Evolutionary conservation across 2,113 vertebrate species (phyloP), one percentile per base, ranked within the genome.

Genomic region (Otis tarda): DNA sequence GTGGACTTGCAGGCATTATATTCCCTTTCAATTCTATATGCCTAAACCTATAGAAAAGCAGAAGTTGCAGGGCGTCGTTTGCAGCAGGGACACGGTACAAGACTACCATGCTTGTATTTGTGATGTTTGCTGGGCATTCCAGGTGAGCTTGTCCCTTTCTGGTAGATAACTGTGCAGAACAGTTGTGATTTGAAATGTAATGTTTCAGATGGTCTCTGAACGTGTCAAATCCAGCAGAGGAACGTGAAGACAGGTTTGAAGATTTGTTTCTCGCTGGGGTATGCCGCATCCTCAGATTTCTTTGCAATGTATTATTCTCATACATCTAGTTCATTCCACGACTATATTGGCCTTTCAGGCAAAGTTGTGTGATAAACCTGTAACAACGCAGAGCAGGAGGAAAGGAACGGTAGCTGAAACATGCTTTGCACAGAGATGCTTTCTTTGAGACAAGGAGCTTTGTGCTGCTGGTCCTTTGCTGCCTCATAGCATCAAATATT

Each of bases 401-500:
- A 33, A 31, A 43, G 64, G 35, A 64, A 27, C 52, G 50, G 70
- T 4, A 63, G 49, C 35, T 35, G 70, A 41, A 60, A 52, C 19
- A 39, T 10, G 11, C n/a, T 37, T 90, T 59, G 61, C 74, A 43
- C 75, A 47, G 79, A 67, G 70, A 75, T 65, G 47, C 67, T 52
- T n/a, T 13, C 61, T 86, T 77, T 70, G 86, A 64, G 69, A 60
- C 2, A 5, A 45, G 31, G 80, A 85, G 77, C 68, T 69, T 76
- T 50, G 59, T 76, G 71, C 33, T 79, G 59, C 93, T 55, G 85
- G 75, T 77, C 60, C n/a, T 88, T 71, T 83, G 75, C 80, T 91
- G 90, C 76, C 86, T 95, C 75, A 18, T 27, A n/a, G 73, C 89
- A 95, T 95, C 95, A 89, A 92, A 96, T 92, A 94, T 93, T 93